Evolutionary conservation across 1,140 invertebrate genomes (phyloP), one percentile per base, ranked within the genome.

Genomic region (Tetramorium parvispinum): DNA sequence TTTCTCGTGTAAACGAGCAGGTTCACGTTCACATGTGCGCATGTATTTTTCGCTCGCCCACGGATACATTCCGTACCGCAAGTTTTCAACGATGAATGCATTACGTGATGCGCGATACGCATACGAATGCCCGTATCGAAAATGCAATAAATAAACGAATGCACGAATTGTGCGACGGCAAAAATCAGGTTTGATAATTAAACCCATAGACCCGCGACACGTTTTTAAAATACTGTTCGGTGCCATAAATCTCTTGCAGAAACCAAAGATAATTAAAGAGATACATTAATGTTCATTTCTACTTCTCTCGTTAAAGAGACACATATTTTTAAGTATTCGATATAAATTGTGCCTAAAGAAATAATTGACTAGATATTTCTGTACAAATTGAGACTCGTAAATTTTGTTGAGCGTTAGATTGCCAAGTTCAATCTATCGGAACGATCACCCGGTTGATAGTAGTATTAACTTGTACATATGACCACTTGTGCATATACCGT

Each of bases 11-110:
- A 83, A 83, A 83, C 79, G 79, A 73, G 27, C 79, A 59, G 66
- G 53, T 75, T 83, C 79, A 37, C 66, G 66, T 59, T 82, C 78
- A 55, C 78, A 43, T 59, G 57, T 18, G 32, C 53, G 6, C 27
- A 24, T 43, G 40, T 83, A 61, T 83, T 83, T 83, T 70, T 46
- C 40, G 24, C 24, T 83, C 68, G 53, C 40, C 40, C 68, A 71
- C 79, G 18, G 51, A 70, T 49, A 21, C 53, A 59, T 73, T 59
- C 68, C n/a, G 51, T 27, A 66, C 53, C 68, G 68, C 79, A 83
- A 73, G 79, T 83, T 83, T 83, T 83, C 68, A 73, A n/a, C 79
- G 79, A 53, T 73, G 79, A 83, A 83, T 83, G 79, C 79, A 73
- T 83, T 75, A 83, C 68, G 66, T 49, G 79, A 71, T 57, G 66